Evolutionary conservation across 2,888 invertebrate species (phyloP).

Genomic region (Ceramica pisi): DNA sequence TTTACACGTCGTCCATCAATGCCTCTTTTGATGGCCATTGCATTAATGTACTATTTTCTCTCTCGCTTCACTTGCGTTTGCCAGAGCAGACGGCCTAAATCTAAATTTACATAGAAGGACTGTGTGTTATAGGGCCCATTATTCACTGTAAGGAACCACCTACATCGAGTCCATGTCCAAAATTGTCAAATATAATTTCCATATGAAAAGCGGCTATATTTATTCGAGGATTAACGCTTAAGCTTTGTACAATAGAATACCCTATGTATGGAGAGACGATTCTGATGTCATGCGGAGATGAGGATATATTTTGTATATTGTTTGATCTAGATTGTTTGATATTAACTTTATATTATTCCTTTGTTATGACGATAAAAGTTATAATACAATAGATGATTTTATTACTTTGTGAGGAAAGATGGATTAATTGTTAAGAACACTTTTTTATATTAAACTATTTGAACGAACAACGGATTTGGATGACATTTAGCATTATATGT

Average conservation of each 20-base stretch:
- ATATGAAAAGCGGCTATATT: slow-evolving; percentile 33
- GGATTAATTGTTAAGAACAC: too few relatives aligned
- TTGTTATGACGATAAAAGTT: neutral
- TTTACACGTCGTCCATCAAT: too few relatives aligned
- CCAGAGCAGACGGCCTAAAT: neutral
- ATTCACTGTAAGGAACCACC: slow-evolving; percentile 9
- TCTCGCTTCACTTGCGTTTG: neutral
- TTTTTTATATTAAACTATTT: too few relatives aligned
- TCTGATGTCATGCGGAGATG: neutral
- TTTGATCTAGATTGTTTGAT: slow-evolving; percentile 18
- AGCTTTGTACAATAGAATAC: slow-evolving; percentile 34
- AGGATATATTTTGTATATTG: neutral
- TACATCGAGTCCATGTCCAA: slow-evolving; percentile 11
- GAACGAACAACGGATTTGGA: too few relatives aligned
- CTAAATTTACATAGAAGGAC: neutral
- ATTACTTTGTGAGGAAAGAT: too few relatives aligned
- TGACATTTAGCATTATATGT: too few relatives aligned
- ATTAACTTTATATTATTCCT: neutral
- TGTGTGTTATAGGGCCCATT: neutral
- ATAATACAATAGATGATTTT: neutral
- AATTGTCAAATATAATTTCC: slow-evolving; percentile 41
- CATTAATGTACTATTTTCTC: too few relatives aligned
- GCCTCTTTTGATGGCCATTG: too few relatives aligned
- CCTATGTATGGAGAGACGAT: slow-evolving; percentile 11
- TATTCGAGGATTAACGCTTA: slow-evolving; percentile 21